Conservation (phyloP, 2,797 vertebrate genomes). For the Triplophysa yarkandensis region DNA sequence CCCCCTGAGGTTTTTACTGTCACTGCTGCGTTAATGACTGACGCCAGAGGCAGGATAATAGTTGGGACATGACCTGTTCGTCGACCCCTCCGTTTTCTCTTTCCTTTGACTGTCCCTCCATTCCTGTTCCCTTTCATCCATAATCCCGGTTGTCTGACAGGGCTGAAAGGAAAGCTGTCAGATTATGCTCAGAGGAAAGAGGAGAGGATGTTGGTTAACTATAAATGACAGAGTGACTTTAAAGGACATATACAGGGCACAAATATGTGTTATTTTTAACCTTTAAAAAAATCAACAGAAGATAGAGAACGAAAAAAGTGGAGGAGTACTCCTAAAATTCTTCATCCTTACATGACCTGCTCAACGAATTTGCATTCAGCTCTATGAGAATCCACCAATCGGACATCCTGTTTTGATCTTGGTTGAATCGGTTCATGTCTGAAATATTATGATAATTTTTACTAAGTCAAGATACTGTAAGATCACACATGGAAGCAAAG, state of each 20-base stretch:
- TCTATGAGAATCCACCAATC: no score
- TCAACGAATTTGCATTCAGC: not conserved
- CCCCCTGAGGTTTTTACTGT: conserved; percentile 23
- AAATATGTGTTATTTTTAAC: not conserved
- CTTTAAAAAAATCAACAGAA: not conserved
- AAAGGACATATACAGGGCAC: not conserved
- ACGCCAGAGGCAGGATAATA: conserved; percentile 6
- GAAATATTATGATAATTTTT: not conserved
- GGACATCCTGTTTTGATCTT: not conserved
- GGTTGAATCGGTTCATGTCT: not conserved
- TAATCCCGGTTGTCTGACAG: conserved; percentile 4
- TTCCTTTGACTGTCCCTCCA: not conserved
- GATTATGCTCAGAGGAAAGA: not conserved
- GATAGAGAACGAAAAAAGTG: not conserved
- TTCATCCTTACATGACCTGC: not conserved
- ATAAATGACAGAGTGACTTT: not conserved
- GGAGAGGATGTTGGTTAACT: not conserved
- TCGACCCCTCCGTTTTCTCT: not conserved
- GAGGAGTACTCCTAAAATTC: not conserved
- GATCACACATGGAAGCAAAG: not conserved
- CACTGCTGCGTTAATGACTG: conserved; percentile 25
- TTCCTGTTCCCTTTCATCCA: conserved; percentile 18
- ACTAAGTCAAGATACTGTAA: not conserved
- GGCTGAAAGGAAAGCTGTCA: conserved; percentile 2
- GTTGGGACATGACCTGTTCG: conserved; percentile 22